A percentile compares a stretch with the other conserved stretches of the same genome.
Evolutionary conservation across 2,113 vertebrate species (phyloP).

Genomic region (Heptranchias perlo): DNA sequence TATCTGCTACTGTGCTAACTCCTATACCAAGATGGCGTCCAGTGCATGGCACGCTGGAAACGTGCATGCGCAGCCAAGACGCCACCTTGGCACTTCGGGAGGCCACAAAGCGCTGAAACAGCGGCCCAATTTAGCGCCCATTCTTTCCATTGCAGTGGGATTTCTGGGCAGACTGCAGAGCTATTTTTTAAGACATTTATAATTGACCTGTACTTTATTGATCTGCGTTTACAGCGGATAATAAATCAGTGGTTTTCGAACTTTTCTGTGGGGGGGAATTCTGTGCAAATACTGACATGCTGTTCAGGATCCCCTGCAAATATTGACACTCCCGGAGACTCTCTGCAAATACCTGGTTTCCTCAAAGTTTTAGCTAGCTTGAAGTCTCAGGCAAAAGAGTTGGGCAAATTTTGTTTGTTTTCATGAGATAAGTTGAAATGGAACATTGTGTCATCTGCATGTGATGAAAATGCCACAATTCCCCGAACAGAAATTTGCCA

Average conservation of each 20-base stretch:
- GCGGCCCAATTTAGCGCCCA: no score
- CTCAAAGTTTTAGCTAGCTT: neutral
- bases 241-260: neutral
- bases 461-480: neutral
- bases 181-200: neutral
- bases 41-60: no score
- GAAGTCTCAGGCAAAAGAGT: neutral
- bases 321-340: neutral
- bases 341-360: neutral
- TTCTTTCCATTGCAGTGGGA: neutral
- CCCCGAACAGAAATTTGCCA: neutral
- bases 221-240: neutral
- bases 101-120: no score
- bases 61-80: no score
- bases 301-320: neutral
- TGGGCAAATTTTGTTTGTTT: neutral
- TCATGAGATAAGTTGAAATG: neutral
- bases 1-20: no score
- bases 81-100: no score
- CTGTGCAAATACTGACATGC: neutral
- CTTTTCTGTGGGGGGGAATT: neutral
- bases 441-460: neutral
- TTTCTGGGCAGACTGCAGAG: neutral
- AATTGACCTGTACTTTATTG: neutral
- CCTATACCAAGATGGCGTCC: no score